Percentiles rank a stretch among this genome's conserved stretches.
Conservation (phyloP, 2,113 vertebrate genomes). For the Bagarius yarrelli region DNA sequence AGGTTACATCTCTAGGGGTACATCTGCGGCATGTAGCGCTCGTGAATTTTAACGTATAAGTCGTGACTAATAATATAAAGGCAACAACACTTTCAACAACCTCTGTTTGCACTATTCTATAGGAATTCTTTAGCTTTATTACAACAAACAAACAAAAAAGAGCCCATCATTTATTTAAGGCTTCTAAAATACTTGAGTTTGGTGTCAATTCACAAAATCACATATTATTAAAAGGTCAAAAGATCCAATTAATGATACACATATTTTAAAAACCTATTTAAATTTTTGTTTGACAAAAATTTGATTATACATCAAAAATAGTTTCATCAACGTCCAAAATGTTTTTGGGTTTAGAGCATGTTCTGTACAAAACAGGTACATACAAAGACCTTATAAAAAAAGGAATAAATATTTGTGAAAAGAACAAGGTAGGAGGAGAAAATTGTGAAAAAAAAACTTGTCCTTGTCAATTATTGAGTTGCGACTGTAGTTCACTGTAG, state of each 20-base stretch:
- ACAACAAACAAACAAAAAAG: slow-evolving; percentile 12
- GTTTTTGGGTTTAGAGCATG: not conserved
- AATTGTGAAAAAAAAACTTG: not conserved
- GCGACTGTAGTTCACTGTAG: slow-evolving; percentile 17
- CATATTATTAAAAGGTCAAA: too few relatives aligned
- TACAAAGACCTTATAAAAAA: not conserved
- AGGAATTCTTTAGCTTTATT: slow-evolving; percentile 1
- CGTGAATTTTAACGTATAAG: not conserved
- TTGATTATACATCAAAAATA: too few relatives aligned
- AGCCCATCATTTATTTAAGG: not conserved
- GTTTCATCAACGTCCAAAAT: not conserved
- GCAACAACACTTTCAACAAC: not conserved
- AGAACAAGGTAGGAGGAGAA: not conserved
- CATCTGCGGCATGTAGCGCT: not conserved
- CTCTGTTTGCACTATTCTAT: slow-evolving; percentile 24
- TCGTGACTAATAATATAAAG: not conserved
- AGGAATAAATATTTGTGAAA: not conserved
- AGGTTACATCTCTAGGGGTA: too few relatives aligned
- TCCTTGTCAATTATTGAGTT: slow-evolving; percentile 15
- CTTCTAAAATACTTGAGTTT: too few relatives aligned
- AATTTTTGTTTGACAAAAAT: too few relatives aligned
- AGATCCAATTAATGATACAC: not conserved
- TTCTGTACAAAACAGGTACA: not conserved
- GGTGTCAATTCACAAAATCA: too few relatives aligned
- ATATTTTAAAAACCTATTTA: too few relatives aligned